These are phyloP conservation scores for Girardia tigrina DNA, from an alignment of 2,888 invertebrate species.

Conservation along the genomic window DNA sequence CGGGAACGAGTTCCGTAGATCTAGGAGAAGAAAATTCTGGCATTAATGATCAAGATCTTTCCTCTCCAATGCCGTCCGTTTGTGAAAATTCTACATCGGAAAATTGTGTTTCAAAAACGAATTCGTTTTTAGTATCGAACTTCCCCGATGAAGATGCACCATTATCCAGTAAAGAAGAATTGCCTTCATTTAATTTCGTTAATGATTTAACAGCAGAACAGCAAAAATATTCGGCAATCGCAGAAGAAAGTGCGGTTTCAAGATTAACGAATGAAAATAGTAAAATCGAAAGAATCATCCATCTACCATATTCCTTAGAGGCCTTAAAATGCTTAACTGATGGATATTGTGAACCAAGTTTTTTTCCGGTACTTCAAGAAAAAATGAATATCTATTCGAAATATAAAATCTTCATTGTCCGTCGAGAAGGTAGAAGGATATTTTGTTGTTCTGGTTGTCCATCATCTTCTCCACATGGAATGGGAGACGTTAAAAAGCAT, in stretches of 20 bases:
- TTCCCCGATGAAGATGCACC: neutral
- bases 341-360: constrained; percentile 33
- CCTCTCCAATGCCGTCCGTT: constrained; percentile 9
- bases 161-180: neutral
- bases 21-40: neutral
- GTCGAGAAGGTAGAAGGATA: constrained; percentile 21
- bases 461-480: constrained; percentile 36
- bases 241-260: constrained; percentile 27
- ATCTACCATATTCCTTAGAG: constrained; percentile 33
- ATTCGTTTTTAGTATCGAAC: neutral
- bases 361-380: constrained; percentile 34
- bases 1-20: constrained; percentile 6
- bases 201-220: neutral
- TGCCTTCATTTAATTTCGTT: constrained; percentile 5
- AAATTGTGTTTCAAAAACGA: constrained; percentile 5
- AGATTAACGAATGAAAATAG: neutral
- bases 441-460: constrained; percentile 37
- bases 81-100: constrained; percentile 7
- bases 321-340: constrained; percentile 32
- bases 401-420: constrained; percentile 35
- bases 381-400: constrained; percentile 35
- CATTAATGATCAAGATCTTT: constrained; percentile 18
- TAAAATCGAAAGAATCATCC: constrained; percentile 32
- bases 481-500: constrained; percentile 37
- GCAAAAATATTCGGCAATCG: constrained; percentile 25